These are phyloP conservation scores for Epizoanthus stellaris DNA, from an alignment of 92 coral and sea anemone species.

Conservation along the genomic window DNA sequence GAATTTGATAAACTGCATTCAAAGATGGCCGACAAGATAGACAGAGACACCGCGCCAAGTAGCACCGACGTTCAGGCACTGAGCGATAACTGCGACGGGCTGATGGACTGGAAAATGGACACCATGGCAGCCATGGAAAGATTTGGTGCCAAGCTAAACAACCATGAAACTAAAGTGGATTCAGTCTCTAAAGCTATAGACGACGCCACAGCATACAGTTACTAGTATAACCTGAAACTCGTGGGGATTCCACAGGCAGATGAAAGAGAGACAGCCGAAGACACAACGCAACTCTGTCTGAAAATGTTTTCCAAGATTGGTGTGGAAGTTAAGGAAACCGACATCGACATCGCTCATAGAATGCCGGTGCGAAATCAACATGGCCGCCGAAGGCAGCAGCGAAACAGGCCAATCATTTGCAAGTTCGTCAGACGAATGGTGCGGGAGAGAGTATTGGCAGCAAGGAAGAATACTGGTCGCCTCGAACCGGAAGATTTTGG, in stretches of 20 bases:
- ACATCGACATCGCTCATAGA: slow-evolving; percentile 37
- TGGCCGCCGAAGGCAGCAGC: neutral
- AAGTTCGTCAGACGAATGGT: slow-evolving; percentile 15
- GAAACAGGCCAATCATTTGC: slow-evolving; percentile 33
- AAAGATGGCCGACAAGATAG: no score
- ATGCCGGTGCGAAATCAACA: neutral
- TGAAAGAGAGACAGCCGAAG: slow-evolving; percentile 18
- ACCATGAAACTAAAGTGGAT: slow-evolving; percentile 15
- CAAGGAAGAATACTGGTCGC: neutral
- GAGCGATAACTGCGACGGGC: no score
- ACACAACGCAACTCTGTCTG: slow-evolving; percentile 19
- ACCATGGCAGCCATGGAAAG: no score
- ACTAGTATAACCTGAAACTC: slow-evolving; percentile 6
- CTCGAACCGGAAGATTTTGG: slow-evolving; percentile 10
- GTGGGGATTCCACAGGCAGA: slow-evolving; percentile 23
- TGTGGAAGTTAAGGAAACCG: slow-evolving; percentile 1
- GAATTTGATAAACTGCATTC: no score
- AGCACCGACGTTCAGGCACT: no score
- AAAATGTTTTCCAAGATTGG: neutral
- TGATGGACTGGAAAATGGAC: no score
- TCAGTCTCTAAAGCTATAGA: slow-evolving; percentile 17
- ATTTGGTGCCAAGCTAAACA: neutral
- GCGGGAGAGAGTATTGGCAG: neutral
- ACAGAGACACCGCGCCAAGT: no score
- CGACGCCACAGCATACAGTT: slow-evolving; percentile 24